phyloP scores from a whole-genome alignment of 2,888 invertebrate species.

The Drosophila merina region DNA sequence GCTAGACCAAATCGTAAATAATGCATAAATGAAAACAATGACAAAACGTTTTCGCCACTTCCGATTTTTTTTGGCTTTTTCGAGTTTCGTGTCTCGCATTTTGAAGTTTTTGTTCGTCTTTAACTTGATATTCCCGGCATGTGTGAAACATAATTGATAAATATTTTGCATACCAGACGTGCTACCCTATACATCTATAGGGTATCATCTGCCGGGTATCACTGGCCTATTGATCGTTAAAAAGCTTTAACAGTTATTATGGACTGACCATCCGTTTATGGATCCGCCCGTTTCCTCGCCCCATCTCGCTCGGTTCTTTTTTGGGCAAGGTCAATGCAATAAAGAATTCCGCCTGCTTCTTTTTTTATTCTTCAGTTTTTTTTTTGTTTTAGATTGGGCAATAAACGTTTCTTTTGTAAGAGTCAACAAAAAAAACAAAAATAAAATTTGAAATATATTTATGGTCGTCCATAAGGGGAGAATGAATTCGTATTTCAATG shows the following conservation, averaged over 20 bases:
- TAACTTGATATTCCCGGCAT: conserved; percentile 59
- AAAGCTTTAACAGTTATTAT: conserved; percentile 36
- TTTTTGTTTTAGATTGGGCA: conserved; percentile 18
- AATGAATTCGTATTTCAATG: neutral
- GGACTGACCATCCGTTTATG: conserved; percentile 15
- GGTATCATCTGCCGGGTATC: conserved; percentile 11
- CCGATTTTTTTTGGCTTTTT: conserved; percentile 59
- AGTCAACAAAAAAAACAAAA: conserved; percentile 9
- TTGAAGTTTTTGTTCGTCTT: conserved; percentile 28
- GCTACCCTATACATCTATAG: conserved; percentile 17
- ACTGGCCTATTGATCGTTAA: neutral
- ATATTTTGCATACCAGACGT: conserved; percentile 36
- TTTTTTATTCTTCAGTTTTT: neutral
- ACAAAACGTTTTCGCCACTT: conserved; percentile 67
- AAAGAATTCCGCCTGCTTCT: conserved; percentile 39
- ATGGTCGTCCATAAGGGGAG: neutral
- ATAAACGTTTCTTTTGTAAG: conserved; percentile 21
- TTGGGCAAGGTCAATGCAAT: conserved; percentile 73
- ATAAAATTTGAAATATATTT: conserved; percentile 14
- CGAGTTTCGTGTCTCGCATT: conserved; percentile 39
- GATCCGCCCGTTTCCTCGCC: conserved; percentile 31
- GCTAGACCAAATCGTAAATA: conserved; percentile 45
- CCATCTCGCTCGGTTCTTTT: conserved; percentile 52
- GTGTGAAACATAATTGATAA: conserved; percentile 60
- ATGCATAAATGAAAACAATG: conserved; percentile 63